Evolutionary conservation across 64 coral and sea anemone species (phyloP), one percentile per base, ranked within the genome.

Genomic region (Stylophora pistillata): DNA sequence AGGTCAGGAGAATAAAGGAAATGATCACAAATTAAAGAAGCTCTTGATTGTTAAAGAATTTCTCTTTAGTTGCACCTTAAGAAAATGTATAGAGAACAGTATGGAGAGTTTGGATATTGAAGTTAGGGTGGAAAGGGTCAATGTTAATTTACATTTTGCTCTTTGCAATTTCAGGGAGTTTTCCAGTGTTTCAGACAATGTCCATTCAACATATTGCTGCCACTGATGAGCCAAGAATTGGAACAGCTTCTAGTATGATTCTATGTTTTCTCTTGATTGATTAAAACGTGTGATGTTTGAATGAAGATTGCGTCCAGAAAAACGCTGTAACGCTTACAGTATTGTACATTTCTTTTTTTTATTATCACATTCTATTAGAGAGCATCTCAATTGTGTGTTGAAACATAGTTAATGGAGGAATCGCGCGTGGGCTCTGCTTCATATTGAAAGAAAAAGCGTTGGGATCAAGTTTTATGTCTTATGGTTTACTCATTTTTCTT

Each of bases 231-330:
- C 41, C 63, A 15, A 12, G 20, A n/a, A 30, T 52, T 76, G 15
- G 60, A 69, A 55, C 65, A 74, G 25, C 72, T 81, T 57, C 41
- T 79, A 76, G 88, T 79, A 31, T 56, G 76, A 58, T 72, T 68
- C n/a, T 3, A 0, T n/a, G 58, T 65, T 59, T 84, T 4, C 32
- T 84, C 58, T 47, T 47, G 37, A 47, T 47, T 47, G 7, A 47
- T 47, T 4, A 47, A 47, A 7, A 4, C 37, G 37, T 47, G 37
- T 7, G 3, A 47, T 47, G 37, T 47, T 47, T 47, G 3, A 47
- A 47, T 4, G 37, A 47, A 47, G 37, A 47, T 47, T 7, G 3
- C 37, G 37, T 47, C 37, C 37, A 47, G 37, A 47, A 47, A 47
- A 47, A 47, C 37, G 37, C 7, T 0, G 37, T 47, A 47, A 47